phyloP scores from a whole-genome alignment of 2,113 vertebrate species.

The Chloebia gouldiae region DNA sequence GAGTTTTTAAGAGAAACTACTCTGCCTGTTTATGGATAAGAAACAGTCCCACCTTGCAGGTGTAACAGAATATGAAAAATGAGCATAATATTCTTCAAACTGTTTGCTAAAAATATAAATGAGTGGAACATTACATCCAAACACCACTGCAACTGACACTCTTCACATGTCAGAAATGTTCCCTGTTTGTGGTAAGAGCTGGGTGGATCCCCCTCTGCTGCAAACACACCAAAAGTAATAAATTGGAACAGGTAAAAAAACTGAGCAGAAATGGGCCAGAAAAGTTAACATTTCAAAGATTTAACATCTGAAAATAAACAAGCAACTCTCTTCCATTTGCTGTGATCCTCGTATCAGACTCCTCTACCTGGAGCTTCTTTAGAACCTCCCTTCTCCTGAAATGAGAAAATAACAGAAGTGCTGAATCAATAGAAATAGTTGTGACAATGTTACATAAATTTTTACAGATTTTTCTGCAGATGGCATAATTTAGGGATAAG shows the following conservation, averaged over 20 bases:
- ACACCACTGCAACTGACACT: not conserved
- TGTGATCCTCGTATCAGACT: not conserved
- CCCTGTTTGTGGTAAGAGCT: not conserved
- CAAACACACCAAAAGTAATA: not conserved
- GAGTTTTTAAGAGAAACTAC: not conserved
- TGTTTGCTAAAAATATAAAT: not conserved
- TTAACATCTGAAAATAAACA: not conserved
- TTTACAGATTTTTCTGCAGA: not conserved
- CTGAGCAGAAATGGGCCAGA: not conserved
- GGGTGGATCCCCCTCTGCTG: not conserved
- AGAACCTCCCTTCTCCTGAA: constrained; percentile 26
- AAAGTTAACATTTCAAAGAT: not conserved
- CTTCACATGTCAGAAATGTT: not conserved
- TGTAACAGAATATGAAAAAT: not conserved
- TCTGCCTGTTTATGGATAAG: not conserved
- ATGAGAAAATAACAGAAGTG: not conserved
- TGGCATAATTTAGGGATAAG: not conserved
- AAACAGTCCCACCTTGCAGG: not conserved
- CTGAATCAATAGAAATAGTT: not conserved
- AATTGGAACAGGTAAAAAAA: not conserved
- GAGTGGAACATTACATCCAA: not conserved
- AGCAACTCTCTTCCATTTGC: not conserved
- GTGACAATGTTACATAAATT: not conserved
- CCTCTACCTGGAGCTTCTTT: not conserved
- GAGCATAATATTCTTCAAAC: not conserved